Percentiles rank a stretch among this genome's conserved stretches.
phyloP scores from a whole-genome alignment of 2,888 invertebrate genomes.

The Orthosia incerta region DNA sequence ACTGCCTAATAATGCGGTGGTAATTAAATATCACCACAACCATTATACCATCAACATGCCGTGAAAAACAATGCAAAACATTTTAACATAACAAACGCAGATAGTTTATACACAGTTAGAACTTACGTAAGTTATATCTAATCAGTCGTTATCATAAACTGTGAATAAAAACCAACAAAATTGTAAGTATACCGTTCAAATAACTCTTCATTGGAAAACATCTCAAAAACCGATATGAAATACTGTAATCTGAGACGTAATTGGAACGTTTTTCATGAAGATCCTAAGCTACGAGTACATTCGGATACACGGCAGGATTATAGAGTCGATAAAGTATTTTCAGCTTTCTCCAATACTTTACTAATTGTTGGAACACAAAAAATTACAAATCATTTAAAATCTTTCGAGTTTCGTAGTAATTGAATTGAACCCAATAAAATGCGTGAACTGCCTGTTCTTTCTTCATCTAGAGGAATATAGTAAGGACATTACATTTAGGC shows the following conservation, averaged over 20 bases:
- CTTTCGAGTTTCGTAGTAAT: slow-evolving; percentile 9
- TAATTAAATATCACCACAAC: slow-evolving; percentile 22
- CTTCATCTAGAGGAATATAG: background rate
- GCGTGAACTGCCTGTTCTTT: slow-evolving; percentile 16
- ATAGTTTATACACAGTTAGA: slow-evolving; percentile 32
- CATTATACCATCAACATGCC: slow-evolving; percentile 14
- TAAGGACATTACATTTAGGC: background rate
- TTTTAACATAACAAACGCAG: slow-evolving; percentile 33
- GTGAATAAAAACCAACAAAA: slow-evolving; percentile 49
- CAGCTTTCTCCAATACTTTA: slow-evolving; percentile 21
- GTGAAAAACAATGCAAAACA: slow-evolving; percentile 38
- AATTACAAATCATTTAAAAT: slow-evolving; percentile 7
- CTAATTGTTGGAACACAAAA: slow-evolving; percentile 9
- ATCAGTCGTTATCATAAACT: slow-evolving; percentile 50
- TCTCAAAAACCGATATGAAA: slow-evolving; percentile 28
- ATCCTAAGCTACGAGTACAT: slow-evolving; percentile 2
- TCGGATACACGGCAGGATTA: slow-evolving; percentile 23
- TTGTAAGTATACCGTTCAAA: slow-evolving; percentile 28
- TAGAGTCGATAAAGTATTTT: slow-evolving; percentile 28
- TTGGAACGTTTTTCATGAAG: slow-evolving; percentile 14
- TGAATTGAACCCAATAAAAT: slow-evolving; percentile 14
- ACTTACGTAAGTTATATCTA: slow-evolving; percentile 57
- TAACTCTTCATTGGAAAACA: slow-evolving; percentile 27
- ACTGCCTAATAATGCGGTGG: slow-evolving; percentile 37
- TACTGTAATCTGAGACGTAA: slow-evolving; percentile 15